Percentiles rank a stretch among this genome's conserved stretches.
phyloP scores from a whole-genome alignment of 2,797 vertebrate genomes.

The Aselliscus stoliczkanus region DNA sequence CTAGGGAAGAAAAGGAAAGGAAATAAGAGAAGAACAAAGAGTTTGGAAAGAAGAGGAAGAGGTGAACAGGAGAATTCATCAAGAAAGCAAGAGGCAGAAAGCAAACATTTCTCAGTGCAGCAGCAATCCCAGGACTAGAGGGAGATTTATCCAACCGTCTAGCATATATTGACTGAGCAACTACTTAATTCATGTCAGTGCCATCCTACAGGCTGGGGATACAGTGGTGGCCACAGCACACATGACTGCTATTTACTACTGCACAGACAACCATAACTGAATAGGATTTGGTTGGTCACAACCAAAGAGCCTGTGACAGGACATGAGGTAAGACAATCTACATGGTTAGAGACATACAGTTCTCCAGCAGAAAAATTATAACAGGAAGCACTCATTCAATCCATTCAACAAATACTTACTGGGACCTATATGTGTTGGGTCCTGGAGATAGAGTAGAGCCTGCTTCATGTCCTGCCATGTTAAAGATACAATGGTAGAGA shows the following conservation, averaged over 20 bases:
- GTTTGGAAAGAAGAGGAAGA: background rate
- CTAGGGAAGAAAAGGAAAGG: background rate
- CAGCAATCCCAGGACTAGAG: too few species aligned
- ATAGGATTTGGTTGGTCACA: background rate
- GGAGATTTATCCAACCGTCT: background rate
- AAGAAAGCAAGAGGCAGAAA: background rate
- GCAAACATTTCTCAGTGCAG: background rate
- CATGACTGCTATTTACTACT: background rate
- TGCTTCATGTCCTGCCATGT: background rate
- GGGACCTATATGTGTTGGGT: background rate
- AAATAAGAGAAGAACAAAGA: background rate
- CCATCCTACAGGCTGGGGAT: background rate
- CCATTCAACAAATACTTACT: background rate
- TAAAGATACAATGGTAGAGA: background rate
- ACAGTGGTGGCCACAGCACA: background rate
- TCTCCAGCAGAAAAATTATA: background rate
- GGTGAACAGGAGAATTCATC: background rate
- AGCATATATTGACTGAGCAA: background rate
- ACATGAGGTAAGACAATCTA: background rate
- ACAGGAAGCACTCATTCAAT: background rate
- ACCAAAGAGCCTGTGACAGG: background rate
- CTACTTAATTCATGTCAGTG: background rate
- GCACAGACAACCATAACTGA: background rate
- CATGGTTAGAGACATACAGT: background rate
- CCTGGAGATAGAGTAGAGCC: background rate